Base-by-base conservation (phyloP, 2,888 invertebrate species). In the Lithophane semibrunnea region DNA sequence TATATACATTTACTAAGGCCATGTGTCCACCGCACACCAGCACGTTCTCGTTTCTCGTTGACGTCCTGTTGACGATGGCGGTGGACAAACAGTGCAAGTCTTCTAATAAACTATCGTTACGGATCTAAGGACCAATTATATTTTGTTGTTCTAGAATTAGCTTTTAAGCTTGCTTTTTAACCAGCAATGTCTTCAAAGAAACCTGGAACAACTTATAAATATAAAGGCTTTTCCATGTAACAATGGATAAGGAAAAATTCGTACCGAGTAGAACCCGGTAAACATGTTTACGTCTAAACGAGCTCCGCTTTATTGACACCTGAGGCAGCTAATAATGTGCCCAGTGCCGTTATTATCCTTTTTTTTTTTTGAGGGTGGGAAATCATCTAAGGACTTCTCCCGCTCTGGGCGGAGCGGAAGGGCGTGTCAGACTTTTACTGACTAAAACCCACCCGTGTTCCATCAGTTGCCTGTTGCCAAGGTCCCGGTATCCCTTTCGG, bases 221-320 rank as follows among this genome's bases (percentile, higher is more conserved):
- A 74, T 18, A 9, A n/a, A 73, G 18, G 77, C 21, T 44, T 49
- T 49, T 37, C 44, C 65, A 29, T 58, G 9, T 16, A 63, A 64
- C 29, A 79, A 73, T 37, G 7, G 1, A 49, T 29, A 24, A 18
- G 37, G 16, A 61, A 49, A 73, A 63, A 65, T 56, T 70, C 47
- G 4, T 65, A 52, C 5, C 21, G 8, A n/a, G n/a, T 24, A n/a
- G 16, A 58, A 21, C 18, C 56, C 9, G 47, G 89, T 90, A 91
- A 92, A 91, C 90, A 91, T 91, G 91, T 92, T 92, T 90, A 90
- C 91, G 82, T 77, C 83, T 78, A 80, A 82, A 82, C 79, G 78
- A 85, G 76, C 73, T 61, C 85, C 88, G 76, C 83, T 83, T 88
- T 88, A 88, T 88, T 88, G 73, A 65, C 60, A 87, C 63, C 76